Evolutionary conservation across 2,888 invertebrate genomes (phyloP).

Genomic region (Apamea monoglypha): DNA sequence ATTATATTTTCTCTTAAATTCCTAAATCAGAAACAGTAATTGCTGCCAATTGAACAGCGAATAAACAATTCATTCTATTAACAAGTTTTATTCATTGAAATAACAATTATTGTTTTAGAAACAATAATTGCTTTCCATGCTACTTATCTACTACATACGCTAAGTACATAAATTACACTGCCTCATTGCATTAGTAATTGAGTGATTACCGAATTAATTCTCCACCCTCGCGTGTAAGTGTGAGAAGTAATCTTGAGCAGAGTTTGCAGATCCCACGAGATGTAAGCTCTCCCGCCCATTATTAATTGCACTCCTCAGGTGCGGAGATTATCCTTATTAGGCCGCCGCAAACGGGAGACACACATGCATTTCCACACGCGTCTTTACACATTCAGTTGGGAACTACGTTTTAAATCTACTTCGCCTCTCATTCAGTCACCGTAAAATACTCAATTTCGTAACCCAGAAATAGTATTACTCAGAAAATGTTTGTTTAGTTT

Average conservation of each 20-base stretch:
- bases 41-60: slow-evolving; percentile 63
- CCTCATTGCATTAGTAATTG: slow-evolving; percentile 68
- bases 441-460: slow-evolving; percentile 52
- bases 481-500: slow-evolving; percentile 70
- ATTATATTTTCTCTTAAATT: slow-evolving; percentile 62
- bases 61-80: slow-evolving; percentile 62
- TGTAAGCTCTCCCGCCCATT: slow-evolving; percentile 80
- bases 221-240: slow-evolving; percentile 69
- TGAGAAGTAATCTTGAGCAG: slow-evolving; percentile 73
- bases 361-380: slow-evolving; percentile 77
- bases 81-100: slow-evolving; percentile 63
- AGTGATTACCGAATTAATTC: slow-evolving; percentile 73
- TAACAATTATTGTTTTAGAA: slow-evolving; percentile 62
- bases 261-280: slow-evolving; percentile 77
- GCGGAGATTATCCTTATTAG: slow-evolving; percentile 88
- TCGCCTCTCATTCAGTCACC: slow-evolving; percentile 14
- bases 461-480: slow-evolving; percentile 57
- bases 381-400: slow-evolving; percentile 54
- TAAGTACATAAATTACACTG: slow-evolving; percentile 66
- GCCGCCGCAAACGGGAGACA: slow-evolving; percentile 82
- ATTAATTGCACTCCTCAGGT: slow-evolving; percentile 89
- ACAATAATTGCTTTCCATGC: slow-evolving; percentile 67
- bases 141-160: slow-evolving; percentile 65
- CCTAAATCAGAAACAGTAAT: slow-evolving; percentile 62
- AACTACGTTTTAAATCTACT: slow-evolving; percentile 34